These are phyloP conservation scores for Cygnus atratus DNA, from an alignment of 2,113 vertebrate species.

Conservation along the genomic window DNA sequence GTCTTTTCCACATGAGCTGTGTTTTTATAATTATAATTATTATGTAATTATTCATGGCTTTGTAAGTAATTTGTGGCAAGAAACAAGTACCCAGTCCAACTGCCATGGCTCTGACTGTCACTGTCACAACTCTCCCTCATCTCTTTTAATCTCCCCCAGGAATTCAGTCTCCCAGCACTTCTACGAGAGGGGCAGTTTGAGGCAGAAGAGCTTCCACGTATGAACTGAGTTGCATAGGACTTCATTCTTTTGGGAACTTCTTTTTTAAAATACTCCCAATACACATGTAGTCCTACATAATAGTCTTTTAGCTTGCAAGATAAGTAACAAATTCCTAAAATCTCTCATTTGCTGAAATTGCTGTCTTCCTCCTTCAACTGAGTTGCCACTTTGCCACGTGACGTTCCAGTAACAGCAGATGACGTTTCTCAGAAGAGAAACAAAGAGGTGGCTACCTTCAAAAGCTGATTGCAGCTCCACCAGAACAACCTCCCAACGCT, in stretches of 20 bases:
- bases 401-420: background rate
- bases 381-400: background rate
- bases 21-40: background rate
- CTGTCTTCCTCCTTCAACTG: background rate
- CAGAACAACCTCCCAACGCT: background rate
- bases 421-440: background rate
- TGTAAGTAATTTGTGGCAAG: background rate
- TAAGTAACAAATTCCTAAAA: background rate
- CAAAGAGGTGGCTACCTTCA: background rate
- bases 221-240: background rate
- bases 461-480: background rate
- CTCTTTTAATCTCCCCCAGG: background rate
- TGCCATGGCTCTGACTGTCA: fast-evolving
- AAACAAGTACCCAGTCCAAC: background rate
- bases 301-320: background rate
- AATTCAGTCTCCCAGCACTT: background rate
- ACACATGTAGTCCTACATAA: background rate
- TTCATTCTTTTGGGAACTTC: background rate
- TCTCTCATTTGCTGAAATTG: background rate
- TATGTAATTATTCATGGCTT: background rate
- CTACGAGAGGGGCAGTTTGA: background rate
- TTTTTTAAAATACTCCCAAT: background rate
- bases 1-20: background rate
- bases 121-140: background rate
- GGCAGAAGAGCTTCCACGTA: background rate